Conservation (phyloP, 2,113 vertebrate species). For the Dolichallabes microphthalmus region DNA sequence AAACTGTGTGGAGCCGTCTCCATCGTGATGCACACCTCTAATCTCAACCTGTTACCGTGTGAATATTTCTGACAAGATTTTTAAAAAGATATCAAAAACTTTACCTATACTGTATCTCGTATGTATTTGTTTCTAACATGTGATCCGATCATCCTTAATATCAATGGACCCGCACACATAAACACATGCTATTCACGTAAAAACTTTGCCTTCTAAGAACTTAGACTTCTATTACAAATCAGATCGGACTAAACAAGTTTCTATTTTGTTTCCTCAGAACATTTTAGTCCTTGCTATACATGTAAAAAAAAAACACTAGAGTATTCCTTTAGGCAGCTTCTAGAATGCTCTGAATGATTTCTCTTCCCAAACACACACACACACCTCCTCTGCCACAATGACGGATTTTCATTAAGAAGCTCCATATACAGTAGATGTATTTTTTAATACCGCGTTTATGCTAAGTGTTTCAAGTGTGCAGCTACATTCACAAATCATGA, state of each 20-base stretch:
- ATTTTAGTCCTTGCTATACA: neutral
- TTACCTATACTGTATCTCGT: neutral
- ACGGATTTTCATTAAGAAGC: neutral
- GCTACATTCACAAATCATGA: slow-evolving; percentile 7
- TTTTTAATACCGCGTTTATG: neutral
- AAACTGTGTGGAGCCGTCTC: no score
- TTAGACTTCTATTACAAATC: neutral
- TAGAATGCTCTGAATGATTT: neutral
- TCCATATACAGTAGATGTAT: neutral
- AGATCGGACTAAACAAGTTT: neutral
- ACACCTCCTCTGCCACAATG: neutral
- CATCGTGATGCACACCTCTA: neutral
- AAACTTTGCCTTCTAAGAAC: neutral
- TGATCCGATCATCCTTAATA: neutral
- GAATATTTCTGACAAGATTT: neutral
- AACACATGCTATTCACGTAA: neutral
- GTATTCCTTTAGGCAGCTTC: slow-evolving; percentile 5
- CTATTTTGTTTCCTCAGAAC: neutral
- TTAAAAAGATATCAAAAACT: neutral
- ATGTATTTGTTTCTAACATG: neutral
- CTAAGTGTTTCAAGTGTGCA: neutral
- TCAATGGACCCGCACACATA: neutral
- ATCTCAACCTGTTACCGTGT: neutral
- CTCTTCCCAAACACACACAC: neutral
- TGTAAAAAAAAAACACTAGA: neutral